A percentile compares a stretch with the other conserved stretches of the same genome.
Evolutionary conservation across 2,888 invertebrate species (phyloP).

Genomic region (Microctonus brassicae): DNA sequence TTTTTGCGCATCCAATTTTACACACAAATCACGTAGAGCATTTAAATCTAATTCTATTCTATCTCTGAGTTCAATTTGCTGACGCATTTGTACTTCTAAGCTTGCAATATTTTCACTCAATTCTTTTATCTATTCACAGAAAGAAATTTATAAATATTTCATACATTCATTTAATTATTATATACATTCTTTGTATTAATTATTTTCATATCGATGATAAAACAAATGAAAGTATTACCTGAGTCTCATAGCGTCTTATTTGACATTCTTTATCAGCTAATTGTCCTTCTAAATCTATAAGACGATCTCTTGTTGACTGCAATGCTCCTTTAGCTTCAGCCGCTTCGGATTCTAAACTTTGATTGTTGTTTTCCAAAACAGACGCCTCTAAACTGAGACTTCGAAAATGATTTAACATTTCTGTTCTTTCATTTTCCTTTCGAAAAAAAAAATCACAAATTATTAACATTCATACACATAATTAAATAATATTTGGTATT

Average conservation of each 20-base stretch:
- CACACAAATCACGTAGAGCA: conserved; percentile 74
- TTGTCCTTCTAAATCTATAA: conserved; percentile 77
- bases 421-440: conserved; percentile 83
- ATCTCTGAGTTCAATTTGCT: conserved; percentile 73
- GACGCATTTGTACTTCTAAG: conserved; percentile 77
- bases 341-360: conserved; percentile 83
- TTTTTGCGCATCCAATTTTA: conserved; percentile 78
- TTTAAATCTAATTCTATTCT: conserved; percentile 76
- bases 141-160: not conserved
- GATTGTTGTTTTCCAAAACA: conserved; percentile 83
- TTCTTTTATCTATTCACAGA: conserved; percentile 68
- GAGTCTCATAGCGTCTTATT: conserved; percentile 73
- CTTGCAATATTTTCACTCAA: conserved; percentile 71
- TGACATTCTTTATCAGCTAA: conserved; percentile 72
- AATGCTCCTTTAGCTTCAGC: conserved; percentile 77
- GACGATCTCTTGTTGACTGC: conserved; percentile 73
- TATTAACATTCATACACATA: not conserved
- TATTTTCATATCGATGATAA: not conserved
- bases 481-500: not conserved
- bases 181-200: conserved; percentile 19
- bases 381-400: conserved; percentile 84
- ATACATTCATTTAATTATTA: too few species aligned
- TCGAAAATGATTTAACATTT: conserved; percentile 85
- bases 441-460: conserved; percentile 38
- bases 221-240: conserved; percentile 64